Evolutionary conservation across 1,140 invertebrate genomes (phyloP).

Genomic region (Listronotus bonariensis): DNA sequence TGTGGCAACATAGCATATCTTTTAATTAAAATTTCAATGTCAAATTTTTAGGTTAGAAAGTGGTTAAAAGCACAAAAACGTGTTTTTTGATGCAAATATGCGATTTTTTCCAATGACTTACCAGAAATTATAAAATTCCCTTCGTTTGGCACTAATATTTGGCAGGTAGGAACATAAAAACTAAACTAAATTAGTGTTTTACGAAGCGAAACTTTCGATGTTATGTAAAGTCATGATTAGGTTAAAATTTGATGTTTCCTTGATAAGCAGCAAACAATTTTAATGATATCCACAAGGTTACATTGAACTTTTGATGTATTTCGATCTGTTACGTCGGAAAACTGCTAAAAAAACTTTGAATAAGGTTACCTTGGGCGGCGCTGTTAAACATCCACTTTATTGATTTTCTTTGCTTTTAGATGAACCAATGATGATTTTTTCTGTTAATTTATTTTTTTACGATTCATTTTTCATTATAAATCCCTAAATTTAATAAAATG

Average conservation of each 20-base stretch:
- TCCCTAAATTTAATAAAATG: background rate
- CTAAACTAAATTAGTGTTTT: background rate
- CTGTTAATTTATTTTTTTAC: background rate
- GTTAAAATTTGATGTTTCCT: slow-evolving; percentile 8
- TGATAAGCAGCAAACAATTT: slow-evolving; percentile 13
- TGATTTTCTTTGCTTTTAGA: slow-evolving; percentile 19
- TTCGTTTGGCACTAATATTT: slow-evolving; percentile 22
- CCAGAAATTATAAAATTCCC: slow-evolving; percentile 19
- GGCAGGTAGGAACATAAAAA: slow-evolving; percentile 27
- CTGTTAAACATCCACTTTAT: slow-evolving; percentile 16
- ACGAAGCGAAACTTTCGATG: background rate
- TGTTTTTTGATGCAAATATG: slow-evolving; percentile 28
- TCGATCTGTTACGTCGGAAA: slow-evolving; percentile 5
- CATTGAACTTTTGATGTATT: slow-evolving; percentile 5
- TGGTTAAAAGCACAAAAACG: slow-evolving; percentile 26
- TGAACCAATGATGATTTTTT: slow-evolving; percentile 11
- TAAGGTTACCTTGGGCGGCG: slow-evolving; percentile 21
- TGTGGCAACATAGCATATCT: background rate
- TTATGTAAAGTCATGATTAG: slow-evolving; percentile 6
- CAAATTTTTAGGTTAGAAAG: slow-evolving; percentile 21
- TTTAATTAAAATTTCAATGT: slow-evolving; percentile 1
- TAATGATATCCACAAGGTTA: slow-evolving; percentile 24
- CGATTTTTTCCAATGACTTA: slow-evolving; percentile 19
- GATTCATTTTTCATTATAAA: background rate
- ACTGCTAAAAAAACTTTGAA: background rate